Base-by-base conservation (phyloP, 2,113 vertebrate genomes). In the Canis aureus region DNA sequence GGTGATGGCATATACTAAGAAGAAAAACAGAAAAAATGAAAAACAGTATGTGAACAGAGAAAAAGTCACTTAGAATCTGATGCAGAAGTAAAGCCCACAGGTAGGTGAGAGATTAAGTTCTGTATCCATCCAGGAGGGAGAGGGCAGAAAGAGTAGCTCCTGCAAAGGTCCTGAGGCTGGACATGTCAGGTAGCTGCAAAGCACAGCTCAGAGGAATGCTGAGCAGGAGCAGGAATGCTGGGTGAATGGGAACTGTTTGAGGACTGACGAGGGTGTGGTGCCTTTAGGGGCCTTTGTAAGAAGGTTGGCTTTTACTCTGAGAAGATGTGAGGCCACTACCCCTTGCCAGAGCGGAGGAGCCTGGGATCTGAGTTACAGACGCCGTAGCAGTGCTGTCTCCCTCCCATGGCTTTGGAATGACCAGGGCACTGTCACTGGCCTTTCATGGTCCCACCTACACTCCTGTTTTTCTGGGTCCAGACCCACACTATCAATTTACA, bases 361-460 rank as follows among this genome's bases (percentile, higher is more conserved):
- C 23, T 15, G 38, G 69, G 69, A 15, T 20, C 67, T 20, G 23
- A 20, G 16, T 15, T 16, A 6, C 23, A 9, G 6, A 17, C 20
- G 16, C 25, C 35, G 16, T 2, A 4, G 20, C 43, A 7, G 0
- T 0, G 5, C 3, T 3, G 4, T 27, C 32, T 27, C 32, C 91
- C 43, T 16, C 5, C 10, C 29, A 1, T 29, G 69, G 22, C 57
- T 64, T 59, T 32, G 25, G 17, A 32, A 15, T 16, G 78, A 29
- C n/a, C 19, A 43, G 11, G 23, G 32, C 43, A 43, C 43, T 32
- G 25, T 29, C 8, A 15, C 0, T 1, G 17, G 17, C 35, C 19
- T 27, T 25, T 32, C 8, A 2, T 1, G 25, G 25, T 5, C 11
- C 19, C 27, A 17, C 53, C 8, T 17, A 23, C 53, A 16, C 8